Conservation (phyloP, 2,113 vertebrate genomes). For the Diphyllodes magnificus region DNA sequence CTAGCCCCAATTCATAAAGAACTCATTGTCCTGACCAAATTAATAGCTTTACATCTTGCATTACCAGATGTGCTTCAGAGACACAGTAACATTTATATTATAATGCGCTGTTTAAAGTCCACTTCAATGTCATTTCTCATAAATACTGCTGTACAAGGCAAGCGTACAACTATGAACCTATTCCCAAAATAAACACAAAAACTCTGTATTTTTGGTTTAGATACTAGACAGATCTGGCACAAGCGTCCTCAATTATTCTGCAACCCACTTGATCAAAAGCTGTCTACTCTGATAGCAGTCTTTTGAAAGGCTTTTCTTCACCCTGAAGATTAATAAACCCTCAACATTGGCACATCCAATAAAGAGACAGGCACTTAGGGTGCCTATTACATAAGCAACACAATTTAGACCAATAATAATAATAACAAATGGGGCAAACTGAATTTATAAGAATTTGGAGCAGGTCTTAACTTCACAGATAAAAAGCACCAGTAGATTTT, state of each 20-base stretch:
- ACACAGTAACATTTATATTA: background rate
- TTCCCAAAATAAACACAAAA: slow-evolving; percentile 28
- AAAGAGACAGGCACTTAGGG: background rate
- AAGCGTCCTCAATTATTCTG: background rate
- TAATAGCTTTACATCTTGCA: background rate
- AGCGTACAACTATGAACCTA: background rate
- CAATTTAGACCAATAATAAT: background rate
- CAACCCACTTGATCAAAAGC: background rate
- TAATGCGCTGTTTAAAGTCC: background rate
- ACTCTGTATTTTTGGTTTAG: background rate
- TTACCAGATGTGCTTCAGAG: slow-evolving; percentile 28
- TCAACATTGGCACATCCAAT: background rate
- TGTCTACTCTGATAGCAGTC: background rate
- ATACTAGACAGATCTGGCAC: background rate
- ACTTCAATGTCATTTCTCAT: background rate
- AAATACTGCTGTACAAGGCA: background rate
- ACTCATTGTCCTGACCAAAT: slow-evolving; percentile 36
- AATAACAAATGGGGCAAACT: background rate
- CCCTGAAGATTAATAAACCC: background rate
- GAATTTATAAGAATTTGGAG: background rate
- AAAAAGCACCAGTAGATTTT: background rate
- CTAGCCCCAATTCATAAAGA: slow-evolving; percentile 26
- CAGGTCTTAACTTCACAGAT: background rate
- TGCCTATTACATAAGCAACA: background rate
- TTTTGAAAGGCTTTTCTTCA: background rate